Base-by-base conservation (phyloP, 1,140 invertebrate species). In the Trichogramma pretiosum region DNA sequence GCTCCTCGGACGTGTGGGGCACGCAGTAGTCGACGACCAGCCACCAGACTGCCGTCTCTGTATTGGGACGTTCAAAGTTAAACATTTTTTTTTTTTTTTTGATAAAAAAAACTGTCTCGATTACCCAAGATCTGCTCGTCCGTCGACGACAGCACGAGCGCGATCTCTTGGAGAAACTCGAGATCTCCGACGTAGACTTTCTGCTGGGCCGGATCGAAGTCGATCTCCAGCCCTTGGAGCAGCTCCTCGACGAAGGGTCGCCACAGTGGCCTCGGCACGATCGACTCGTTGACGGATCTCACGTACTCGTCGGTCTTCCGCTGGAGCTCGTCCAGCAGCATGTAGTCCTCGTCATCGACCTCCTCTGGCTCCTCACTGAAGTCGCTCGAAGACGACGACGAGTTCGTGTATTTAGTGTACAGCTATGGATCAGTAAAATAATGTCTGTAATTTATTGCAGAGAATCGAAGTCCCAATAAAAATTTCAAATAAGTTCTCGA, bases 11-110 rank as follows among this genome's bases (percentile, higher is more conserved):
- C 1, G 81, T 81, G 54, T 82, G 80, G 1, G 77, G 70, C 21
- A 78, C 74, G 40, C 82, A 64, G 32, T 78, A 74, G 56, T 85
- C 81, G 10, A 83, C 70, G 0, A 82, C 73, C 48, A 74, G 73
- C 62, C 82, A 76, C 83, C 83, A 87, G 50, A 83, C 67, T 52
- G 77, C 82, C 0, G 82, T 73, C 61, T 85, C 68, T 70, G n/a
- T n/a, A n/a, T n/a, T n/a, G n/a, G n/a, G n/a, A n/a, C n/a, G n/a
- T n/a, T 13, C 26, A 30, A 30, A 13, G 7, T 13, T 30, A 30
- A 30, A 30, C 26, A 30, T 8, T 30, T 30, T 7, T 30, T 30
- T 30, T 30, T 13, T 8, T 8, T 17, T 5, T 47, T 26, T 47
- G 5, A 14, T 36, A n/a, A n/a, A n/a, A n/a, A n/a, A n/a, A n/a